Evolutionary conservation across 1,140 invertebrate genomes (phyloP), one percentile per base, ranked within the genome.

Genomic region (Drosophila simulans): DNA sequence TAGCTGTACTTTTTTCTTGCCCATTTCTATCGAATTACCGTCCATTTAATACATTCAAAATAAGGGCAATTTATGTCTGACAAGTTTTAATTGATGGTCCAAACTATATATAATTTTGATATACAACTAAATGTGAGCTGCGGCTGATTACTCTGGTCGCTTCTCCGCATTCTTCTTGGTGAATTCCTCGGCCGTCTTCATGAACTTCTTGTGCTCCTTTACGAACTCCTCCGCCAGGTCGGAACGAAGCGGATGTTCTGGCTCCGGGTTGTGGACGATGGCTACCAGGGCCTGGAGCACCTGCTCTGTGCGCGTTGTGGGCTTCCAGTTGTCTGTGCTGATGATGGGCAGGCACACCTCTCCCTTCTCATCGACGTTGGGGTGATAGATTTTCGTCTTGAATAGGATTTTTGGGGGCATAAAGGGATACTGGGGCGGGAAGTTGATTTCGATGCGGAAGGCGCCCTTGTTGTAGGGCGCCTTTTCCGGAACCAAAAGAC

Each of bases 321-420:
- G 99, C 93, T 99, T 99, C 99, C 99, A 99, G 93, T 99, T 98
- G 93, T 99, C 98, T 55, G 98, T 96, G 92, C 95, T 97, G 77
- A 99, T 98, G 55, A 99, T 99, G 8, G 98, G 97, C 85, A 99
- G 94, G 93, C 98, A 99, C 7, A 99, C 97, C 93, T 99, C 97
- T 4, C 99, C 99, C 90, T 99, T 99, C 92, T 99, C 99, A 94
- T 99, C 98, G 90, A 99, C 96, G 92, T 99, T 99, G 37, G 99
- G 99, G 94, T 99, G 99, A 93, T 99, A 99, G 82, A 99, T 99
- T 95, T 99, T 99, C 27, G 99, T 99, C 93, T 98, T 98, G 92
- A 99, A 99, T 86, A 96, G 97, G 91, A 99, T 98, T 93, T 98
- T 99, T 42, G 99, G 99, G 42, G 99, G 98, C 93, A 99, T 99